Base-by-base conservation (phyloP, 2,113 vertebrate genomes). In the Festucalex cinctus region DNA sequence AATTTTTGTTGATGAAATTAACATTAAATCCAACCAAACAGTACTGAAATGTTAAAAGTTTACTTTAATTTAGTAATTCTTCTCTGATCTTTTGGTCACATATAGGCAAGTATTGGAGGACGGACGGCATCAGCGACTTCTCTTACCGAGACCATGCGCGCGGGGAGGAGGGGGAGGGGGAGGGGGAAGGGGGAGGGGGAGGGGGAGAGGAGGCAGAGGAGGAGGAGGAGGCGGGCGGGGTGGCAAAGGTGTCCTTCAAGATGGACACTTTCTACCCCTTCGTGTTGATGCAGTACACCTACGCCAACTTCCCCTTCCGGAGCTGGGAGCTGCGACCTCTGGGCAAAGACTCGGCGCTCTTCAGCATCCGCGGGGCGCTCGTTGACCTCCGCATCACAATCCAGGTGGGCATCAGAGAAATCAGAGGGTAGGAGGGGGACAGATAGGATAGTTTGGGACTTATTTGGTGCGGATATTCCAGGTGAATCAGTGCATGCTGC, bases 51-150 rank as follows among this genome's bases (percentile, higher is more conserved):
- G 28, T 32, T 32, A 32, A 32, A 41, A 41, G 10, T 13, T 41
- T 1, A 41, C 9, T 44, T 16, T 13, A 24, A 24, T 22, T 53
- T 3, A 24, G 4, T 26, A 12, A 54, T 2, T 13, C 36, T 28
- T 66, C 13, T 51, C 7, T 51, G 48, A 22, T 59, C 0, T 74
- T 74, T 44, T 71, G 39, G 39, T 41, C 10, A 3, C 39, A 41
- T 22, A 98, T 22, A 98, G 95, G 41, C 43, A 89, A 91, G 14
- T 74, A 76, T 8, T 98, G 95, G 96, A 86, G 84, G 76, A 95
- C 84, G 1, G 94, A 96, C 35, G 82, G 89, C 0, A 92, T 98
- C 75, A 87, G 73, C 0, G 79, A 87, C 0, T 2, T 90, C 0
- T 78, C 1, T 0, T 93, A 91, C 3, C 57, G 85, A 6, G 53